phyloP scores from a whole-genome alignment of 2,888 invertebrate genomes.

The Plagodis dolabraria region DNA sequence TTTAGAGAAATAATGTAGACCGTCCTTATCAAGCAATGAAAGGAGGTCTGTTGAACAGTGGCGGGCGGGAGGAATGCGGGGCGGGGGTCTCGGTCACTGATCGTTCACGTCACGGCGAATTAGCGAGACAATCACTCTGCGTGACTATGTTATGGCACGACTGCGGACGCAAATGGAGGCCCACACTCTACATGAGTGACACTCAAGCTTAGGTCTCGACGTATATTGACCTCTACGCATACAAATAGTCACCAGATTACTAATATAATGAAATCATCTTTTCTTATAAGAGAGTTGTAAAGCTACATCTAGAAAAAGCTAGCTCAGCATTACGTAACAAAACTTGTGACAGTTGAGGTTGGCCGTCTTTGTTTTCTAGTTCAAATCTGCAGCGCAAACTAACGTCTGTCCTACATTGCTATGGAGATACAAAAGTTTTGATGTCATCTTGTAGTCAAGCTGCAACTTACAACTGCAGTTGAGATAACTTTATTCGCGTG shows the following conservation, averaged over 20 bases:
- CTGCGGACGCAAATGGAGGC: conserved; percentile 67
- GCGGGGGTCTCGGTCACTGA: conserved; percentile 42
- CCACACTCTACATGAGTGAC: conserved; percentile 64
- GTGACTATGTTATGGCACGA: conserved; percentile 54
- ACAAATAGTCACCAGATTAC: conserved; percentile 5
- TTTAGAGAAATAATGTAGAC: conserved; percentile 40
- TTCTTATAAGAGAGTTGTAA: too few species aligned
- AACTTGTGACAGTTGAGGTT: conserved; percentile 19
- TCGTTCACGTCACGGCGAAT: conserved; percentile 62
- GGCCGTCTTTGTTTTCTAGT: conserved; percentile 25
- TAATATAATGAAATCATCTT: too few species aligned
- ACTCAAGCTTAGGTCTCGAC: conserved; percentile 48
- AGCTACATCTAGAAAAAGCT: too few species aligned
- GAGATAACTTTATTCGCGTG: conserved; percentile 17
- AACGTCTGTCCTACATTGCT: conserved; percentile 21
- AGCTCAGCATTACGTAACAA: conserved; percentile 6
- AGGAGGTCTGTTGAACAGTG: conserved; percentile 25
- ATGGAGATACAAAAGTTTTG: conserved; percentile 25
- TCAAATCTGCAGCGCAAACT: conserved; percentile 23
- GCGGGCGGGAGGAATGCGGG: conserved; percentile 26
- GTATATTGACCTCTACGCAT: conserved; percentile 38
- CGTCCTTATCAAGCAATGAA: conserved; percentile 41
- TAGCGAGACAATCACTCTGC: conserved; percentile 76
- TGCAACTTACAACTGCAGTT: background rate
- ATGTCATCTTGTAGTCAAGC: conserved; percentile 6